These are phyloP conservation scores for Gymnarchus niloticus DNA, from an alignment of 2,113 vertebrate species.

Conservation along the genomic window DNA sequence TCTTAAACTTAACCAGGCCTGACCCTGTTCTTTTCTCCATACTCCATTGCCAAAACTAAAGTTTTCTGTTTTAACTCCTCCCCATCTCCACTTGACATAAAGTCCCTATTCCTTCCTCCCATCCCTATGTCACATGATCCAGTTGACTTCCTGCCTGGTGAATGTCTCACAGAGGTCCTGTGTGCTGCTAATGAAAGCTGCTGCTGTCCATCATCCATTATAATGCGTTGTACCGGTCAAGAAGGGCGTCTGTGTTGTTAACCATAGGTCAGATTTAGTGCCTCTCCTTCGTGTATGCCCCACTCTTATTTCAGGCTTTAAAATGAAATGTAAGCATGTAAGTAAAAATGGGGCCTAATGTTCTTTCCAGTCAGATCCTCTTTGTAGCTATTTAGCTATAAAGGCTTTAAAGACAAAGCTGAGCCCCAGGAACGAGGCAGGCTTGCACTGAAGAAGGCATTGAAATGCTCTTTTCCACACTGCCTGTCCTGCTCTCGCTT, in stretches of 20 bases:
- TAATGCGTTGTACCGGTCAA: background rate
- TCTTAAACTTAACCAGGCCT: too few species aligned
- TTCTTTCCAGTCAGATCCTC: background rate
- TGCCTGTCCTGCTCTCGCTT: background rate
- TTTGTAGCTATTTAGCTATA: background rate
- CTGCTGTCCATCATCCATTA: too few species aligned
- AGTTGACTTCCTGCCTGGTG: too few species aligned
- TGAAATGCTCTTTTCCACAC: too few species aligned
- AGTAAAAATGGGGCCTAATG: background rate
- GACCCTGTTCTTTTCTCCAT: too few species aligned
- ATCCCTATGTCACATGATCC: background rate
- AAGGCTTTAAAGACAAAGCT: too few species aligned
- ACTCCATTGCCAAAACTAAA: background rate
- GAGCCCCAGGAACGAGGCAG: too few species aligned
- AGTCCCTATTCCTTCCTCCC: background rate
- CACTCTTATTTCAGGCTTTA: background rate
- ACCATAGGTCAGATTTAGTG: background rate
- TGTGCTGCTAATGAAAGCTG: background rate
- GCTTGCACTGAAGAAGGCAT: too few species aligned
- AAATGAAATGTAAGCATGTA: background rate
- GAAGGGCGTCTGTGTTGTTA: background rate
- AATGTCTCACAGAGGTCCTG: too few species aligned
- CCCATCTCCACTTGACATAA: background rate
- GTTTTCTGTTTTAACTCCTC: background rate
- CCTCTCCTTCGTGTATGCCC: background rate